These are phyloP conservation scores for Tetragnatha versicolor DNA, from an alignment of 1,140 invertebrate genomes.

Conservation along the genomic window DNA sequence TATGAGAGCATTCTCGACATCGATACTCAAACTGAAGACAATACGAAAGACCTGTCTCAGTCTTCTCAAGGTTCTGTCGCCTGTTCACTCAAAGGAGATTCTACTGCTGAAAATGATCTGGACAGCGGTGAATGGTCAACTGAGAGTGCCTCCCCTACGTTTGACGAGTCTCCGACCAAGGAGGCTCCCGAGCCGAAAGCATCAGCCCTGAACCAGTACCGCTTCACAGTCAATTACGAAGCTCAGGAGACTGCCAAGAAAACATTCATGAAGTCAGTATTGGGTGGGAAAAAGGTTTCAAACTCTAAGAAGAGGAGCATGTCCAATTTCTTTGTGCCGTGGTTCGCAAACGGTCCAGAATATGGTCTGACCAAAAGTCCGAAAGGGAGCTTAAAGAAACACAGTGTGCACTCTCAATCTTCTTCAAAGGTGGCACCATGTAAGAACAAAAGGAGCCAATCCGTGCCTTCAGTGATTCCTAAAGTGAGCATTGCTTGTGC, in stretches of 20 bases:
- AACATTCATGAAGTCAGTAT: conserved; percentile 45
- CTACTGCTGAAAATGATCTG: conserved; percentile 29
- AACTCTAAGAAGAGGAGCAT: conserved; percentile 32
- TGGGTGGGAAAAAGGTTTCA: conserved; percentile 11
- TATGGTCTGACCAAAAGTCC: conserved; percentile 16
- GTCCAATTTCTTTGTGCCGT: conserved; percentile 49
- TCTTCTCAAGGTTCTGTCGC: neutral
- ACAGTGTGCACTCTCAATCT: neutral
- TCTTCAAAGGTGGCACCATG: conserved; percentile 6
- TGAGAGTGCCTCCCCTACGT: conserved; percentile 31
- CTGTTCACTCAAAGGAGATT: conserved; percentile 11
- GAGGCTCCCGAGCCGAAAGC: neutral
- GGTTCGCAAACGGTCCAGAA: conserved; percentile 27
- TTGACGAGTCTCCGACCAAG: conserved; percentile 16
- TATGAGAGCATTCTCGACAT: conserved; percentile 48
- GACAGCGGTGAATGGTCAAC: conserved; percentile 53
- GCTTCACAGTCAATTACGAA: conserved; percentile 22
- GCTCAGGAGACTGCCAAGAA: conserved; percentile 19
- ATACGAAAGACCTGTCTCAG: neutral
- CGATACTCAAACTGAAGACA: neutral
- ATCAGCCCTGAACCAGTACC: neutral
- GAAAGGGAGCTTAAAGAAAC: conserved; percentile 1
- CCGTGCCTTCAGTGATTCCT: conserved; percentile 2
- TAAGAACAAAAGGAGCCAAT: conserved; percentile 39
- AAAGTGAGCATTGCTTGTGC: conserved; percentile 22